Percentiles rank a stretch among this genome's conserved stretches.
These are phyloP conservation scores for Apus apus DNA, from an alignment of 2,113 vertebrate genomes.

Conservation along the genomic window DNA sequence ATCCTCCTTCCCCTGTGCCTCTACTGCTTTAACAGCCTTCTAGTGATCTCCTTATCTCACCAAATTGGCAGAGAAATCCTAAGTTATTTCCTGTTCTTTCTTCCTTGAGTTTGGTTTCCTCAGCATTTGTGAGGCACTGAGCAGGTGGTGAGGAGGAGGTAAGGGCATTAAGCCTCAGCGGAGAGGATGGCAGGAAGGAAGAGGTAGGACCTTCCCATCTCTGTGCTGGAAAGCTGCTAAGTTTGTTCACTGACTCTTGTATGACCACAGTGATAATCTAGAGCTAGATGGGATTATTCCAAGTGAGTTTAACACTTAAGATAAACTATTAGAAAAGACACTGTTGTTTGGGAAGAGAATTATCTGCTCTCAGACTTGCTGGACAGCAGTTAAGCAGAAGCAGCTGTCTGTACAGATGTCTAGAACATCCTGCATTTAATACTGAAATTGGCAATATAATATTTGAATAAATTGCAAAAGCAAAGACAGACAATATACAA, in stretches of 20 bases:
- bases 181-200: neutral
- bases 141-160: neutral
- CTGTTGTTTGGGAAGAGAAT: neutral
- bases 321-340: neutral
- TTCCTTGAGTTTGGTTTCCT: neutral
- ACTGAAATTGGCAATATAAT: neutral
- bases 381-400: neutral
- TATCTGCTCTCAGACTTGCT: neutral
- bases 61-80: neutral
- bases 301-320: neutral
- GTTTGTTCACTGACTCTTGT: neutral
- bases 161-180: neutral
- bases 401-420: neutral
- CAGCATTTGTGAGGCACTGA: neutral
- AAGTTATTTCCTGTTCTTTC: neutral
- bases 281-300: neutral
- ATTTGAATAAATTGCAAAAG: neutral
- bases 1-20: neutral
- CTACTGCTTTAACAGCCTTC: neutral
- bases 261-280: neutral
- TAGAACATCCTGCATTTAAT: neutral
- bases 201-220: rapidly evolving
- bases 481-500: neutral
- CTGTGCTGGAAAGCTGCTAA: neutral
- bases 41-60: neutral